Base-by-base conservation (phyloP, 64 coral and sea anemone species). In the Montipora capricornis region DNA sequence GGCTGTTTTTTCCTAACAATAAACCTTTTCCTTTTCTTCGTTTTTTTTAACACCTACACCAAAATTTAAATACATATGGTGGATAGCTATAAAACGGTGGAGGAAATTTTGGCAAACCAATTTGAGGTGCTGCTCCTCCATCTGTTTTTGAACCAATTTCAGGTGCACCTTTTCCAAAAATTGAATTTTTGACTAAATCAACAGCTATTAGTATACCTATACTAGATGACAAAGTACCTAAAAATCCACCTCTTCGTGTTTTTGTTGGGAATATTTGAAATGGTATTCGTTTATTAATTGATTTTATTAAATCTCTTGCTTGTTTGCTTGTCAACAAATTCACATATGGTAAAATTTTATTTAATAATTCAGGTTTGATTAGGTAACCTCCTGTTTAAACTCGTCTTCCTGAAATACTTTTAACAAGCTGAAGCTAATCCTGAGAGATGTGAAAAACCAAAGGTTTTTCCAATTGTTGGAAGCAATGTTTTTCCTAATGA, bases 41-140 rank as follows among this genome's bases (percentile, higher is more conserved):
- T 3, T 66, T 17, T 17, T 17, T 0, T 14, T 4, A 12, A 11
- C 10, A 14, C 0, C 11, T 17, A 0, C 15, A 0, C 11, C 10
- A 66, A 4, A 17, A 14, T 55, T 55, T 0, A 55, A 5, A 7
- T 55, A n/a, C n/a, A n/a, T n/a, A 7, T 55, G 52, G 52, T 9
- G 6, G 9, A 20, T 24, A 6, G 26, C 70, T 5, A 24, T 55
- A 55, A 9, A 55, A 55, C 0, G 52, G 0, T 7, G 52, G 52
- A 7, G 52, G 52, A 7, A 9, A 9, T 55, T 55, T 5, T 7
- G 5, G 9, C 0, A 55, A 7, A 0, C 70, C 70, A 6, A 74
- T 22, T 24, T 0, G 17, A 6, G 70, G 70, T 20, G 70, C 70
- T 44, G n/a, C 70, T 24, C 26, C 5, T 7, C 70, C 70, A 4